Conservation (phyloP, 2,113 vertebrate species). For the Hippolais icterina region DNA sequence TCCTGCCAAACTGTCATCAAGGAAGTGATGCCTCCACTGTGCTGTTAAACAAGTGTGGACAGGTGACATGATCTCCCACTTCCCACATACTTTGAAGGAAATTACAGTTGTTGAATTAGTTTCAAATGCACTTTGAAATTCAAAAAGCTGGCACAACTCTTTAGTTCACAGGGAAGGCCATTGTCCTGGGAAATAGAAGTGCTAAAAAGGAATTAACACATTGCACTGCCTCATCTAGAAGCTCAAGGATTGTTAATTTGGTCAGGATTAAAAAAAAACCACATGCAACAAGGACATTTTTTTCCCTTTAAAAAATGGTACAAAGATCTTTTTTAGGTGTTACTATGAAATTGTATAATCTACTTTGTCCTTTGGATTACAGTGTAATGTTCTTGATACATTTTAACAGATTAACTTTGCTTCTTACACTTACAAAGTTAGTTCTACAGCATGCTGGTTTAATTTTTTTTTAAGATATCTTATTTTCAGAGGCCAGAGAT, state of each 20-base stretch:
- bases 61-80: neutral
- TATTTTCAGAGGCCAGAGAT: neutral
- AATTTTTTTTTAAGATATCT: neutral
- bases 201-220: neutral
- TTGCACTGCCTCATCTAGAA: neutral
- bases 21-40: neutral
- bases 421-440: neutral
- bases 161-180: neutral
- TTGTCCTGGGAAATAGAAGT: neutral
- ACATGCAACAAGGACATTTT: neutral
- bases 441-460: neutral
- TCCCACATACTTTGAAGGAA: neutral
- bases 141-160: neutral
- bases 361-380: neutral
- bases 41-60: neutral
- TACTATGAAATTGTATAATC: neutral
- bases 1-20: neutral
- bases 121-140: neutral
- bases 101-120: neutral
- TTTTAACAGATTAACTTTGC: neutral
- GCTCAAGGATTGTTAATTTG: neutral
- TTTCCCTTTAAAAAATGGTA: neutral
- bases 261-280: neutral
- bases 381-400: neutral
- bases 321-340: neutral